Conservation (phyloP, 2,113 vertebrate genomes). For the Seriola quinqueradiata region DNA sequence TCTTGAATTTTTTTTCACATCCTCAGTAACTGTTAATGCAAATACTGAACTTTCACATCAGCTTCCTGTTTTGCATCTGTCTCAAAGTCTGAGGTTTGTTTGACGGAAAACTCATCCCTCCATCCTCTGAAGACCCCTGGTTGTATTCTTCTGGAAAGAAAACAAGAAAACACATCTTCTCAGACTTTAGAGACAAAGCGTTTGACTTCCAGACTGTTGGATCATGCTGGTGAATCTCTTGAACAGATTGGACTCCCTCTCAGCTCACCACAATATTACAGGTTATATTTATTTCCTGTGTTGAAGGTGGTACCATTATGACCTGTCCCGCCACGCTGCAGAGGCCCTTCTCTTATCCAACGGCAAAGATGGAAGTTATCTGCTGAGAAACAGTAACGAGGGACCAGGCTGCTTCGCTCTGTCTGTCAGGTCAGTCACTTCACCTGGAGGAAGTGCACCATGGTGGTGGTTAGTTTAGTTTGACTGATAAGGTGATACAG, state of each 20-base stretch:
- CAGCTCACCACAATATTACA: not conserved
- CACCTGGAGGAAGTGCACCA: not conserved
- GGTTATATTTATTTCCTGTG: not conserved
- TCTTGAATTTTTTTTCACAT: not conserved
- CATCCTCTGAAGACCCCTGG: not conserved
- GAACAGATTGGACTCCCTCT: not conserved
- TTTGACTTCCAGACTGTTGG: no score
- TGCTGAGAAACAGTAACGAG: constrained; percentile 92
- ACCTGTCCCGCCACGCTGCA: constrained; percentile 91
- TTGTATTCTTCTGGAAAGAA: no score
- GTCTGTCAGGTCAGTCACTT: constrained; percentile 90
- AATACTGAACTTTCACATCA: constrained; percentile 62
- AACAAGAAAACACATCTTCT: no score
- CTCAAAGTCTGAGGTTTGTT: not conserved
- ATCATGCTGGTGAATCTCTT: no score
- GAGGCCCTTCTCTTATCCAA: constrained; percentile 96
- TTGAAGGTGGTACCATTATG: constrained; percentile 93
- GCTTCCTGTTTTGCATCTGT: constrained; percentile 6
- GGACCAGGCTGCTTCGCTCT: constrained; percentile 87
- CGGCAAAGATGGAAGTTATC: constrained; percentile 93
- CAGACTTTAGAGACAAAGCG: no score
- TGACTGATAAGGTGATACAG: no score
- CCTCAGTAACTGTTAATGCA: constrained; percentile 32
- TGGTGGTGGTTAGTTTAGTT: not conserved
- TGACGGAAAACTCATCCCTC: not conserved